Conservation (phyloP, 2,888 invertebrate genomes). For the Drosophila meridiana region DNA sequence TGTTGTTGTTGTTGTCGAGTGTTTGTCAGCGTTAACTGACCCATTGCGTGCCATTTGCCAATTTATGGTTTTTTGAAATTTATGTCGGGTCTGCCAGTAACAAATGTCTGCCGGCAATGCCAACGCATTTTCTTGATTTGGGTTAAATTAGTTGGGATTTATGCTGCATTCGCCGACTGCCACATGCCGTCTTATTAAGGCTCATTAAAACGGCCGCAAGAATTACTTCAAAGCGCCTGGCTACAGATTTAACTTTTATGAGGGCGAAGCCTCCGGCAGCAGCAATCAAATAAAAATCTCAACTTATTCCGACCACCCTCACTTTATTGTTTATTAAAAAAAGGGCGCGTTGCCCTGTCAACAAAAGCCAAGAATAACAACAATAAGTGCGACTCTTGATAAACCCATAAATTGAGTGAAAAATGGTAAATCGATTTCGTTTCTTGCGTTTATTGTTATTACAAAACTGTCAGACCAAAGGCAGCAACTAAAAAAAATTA, state of each 20-base stretch:
- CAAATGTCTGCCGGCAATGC: constrained; percentile 54
- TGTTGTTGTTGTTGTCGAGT: constrained; percentile 21
- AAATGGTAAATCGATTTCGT: constrained; percentile 77
- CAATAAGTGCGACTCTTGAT: constrained; percentile 60
- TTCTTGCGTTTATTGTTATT: constrained; percentile 75
- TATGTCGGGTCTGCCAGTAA: constrained; percentile 63
- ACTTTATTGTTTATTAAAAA: constrained; percentile 21
- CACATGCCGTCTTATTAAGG: constrained; percentile 52
- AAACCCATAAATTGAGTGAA: constrained; percentile 78
- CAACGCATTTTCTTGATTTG: constrained; percentile 63
- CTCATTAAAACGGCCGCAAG: constrained; percentile 59
- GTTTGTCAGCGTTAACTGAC: constrained; percentile 51
- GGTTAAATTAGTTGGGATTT: constrained; percentile 68
- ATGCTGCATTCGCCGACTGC: constrained; percentile 60
- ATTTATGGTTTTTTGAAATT: constrained; percentile 74
- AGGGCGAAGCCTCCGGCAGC: constrained; percentile 19
- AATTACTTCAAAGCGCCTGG: constrained; percentile 46
- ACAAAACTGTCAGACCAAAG: constrained; percentile 65
- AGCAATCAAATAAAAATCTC: constrained; percentile 68
- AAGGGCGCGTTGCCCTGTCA: constrained; percentile 43
- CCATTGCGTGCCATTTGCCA: constrained; percentile 61
- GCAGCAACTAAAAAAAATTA: constrained; percentile 36
- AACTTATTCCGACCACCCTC: constrained; percentile 5
- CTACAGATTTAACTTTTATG: constrained; percentile 38
- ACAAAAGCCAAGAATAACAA: constrained; percentile 44